A percentile compares a stretch with the other conserved stretches of the same genome.
Evolutionary conservation across 2,797 vertebrate genomes (phyloP).

Genomic region (Oophaga sylvatica): DNA sequence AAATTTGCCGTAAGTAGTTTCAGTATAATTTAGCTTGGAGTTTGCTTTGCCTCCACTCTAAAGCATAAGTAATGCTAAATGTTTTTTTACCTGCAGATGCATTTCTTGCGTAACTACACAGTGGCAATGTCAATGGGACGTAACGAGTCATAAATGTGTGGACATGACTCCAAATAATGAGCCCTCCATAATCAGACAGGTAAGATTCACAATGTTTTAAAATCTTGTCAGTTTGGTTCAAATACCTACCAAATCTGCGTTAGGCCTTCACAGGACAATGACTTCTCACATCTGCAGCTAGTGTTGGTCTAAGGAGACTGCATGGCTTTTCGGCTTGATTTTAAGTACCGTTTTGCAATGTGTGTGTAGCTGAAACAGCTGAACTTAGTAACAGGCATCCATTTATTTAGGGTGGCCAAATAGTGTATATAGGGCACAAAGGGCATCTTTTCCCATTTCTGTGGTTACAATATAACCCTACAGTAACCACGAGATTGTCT

Average conservation of each 20-base stretch:
- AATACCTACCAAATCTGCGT: not conserved
- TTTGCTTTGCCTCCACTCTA: not conserved
- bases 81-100: conserved; percentile 77
- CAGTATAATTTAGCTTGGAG: not conserved
- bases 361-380: too few species aligned
- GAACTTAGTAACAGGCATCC: too few species aligned
- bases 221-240: not conserved
- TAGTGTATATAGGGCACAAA: too few species aligned
- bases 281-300: too few species aligned
- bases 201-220: not conserved
- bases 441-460: too few species aligned
- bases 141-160: conserved; percentile 77
- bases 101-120: conserved; percentile 87
- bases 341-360: too few species aligned
- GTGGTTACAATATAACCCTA: too few species aligned
- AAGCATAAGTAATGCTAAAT: not conserved
- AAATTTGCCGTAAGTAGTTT: conserved; percentile 90
- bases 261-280: too few species aligned
- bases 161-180: conserved; percentile 81
- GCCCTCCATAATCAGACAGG: conserved; percentile 35
- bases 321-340: too few species aligned
- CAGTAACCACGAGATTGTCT: too few species aligned
- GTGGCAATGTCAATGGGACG: conserved; percentile 94
- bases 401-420: too few species aligned
- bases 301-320: too few species aligned